Evolutionary conservation across 1,140 invertebrate species (phyloP), one percentile per base, ranked within the genome.

Genomic region (Aphaenogaster floridana): DNA sequence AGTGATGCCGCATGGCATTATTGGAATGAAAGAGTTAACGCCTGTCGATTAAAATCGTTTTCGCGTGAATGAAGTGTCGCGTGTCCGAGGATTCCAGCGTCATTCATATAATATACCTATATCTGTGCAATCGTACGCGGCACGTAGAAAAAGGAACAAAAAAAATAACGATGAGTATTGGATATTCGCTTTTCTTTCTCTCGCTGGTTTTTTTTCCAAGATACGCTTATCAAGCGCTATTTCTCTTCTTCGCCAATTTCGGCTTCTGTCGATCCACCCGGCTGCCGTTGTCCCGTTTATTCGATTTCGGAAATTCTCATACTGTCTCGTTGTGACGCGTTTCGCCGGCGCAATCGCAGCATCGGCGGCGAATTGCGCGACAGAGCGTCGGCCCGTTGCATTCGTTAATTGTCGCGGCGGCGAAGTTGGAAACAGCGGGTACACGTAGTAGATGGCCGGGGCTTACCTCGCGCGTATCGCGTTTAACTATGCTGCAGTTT

Each of bases 381-480:
- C 74, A 88, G 21, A 21, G 21, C 21, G 50, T 54, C 50, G 68
- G 6, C 11, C n/a, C 21, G 28, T 7, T 42, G 21, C 86, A 86
- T 74, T 89, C 81, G 54, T 89, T 77, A 77, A 89, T 89, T 68
- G 80, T 77, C 50, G 57, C 48, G 50, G 83, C 54, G 39, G 83
- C 64, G 15, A 80, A 64, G 76, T 64, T 76, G 83, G 61, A 86
- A 89, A 80, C 36, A 84, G 63, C 68, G 39, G 61, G 36, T 68
- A 61, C 54, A 61, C 63, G 72, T 52, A 66, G 64, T 77, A 76
- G 59, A 74, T 88, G 50, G 74, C 21, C 28, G 11, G 69, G 45
- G 54, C 69, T 84, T 84, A 74, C 80, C 78, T 52, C 69, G 28
- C 52, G 39, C 80, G 69, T 74, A 74, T 81, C 80, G 68, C 36